Evolutionary conservation across 2,888 invertebrate genomes (phyloP), one percentile per base, ranked within the genome.

Genomic region (Meiosimyza platycephala): DNA sequence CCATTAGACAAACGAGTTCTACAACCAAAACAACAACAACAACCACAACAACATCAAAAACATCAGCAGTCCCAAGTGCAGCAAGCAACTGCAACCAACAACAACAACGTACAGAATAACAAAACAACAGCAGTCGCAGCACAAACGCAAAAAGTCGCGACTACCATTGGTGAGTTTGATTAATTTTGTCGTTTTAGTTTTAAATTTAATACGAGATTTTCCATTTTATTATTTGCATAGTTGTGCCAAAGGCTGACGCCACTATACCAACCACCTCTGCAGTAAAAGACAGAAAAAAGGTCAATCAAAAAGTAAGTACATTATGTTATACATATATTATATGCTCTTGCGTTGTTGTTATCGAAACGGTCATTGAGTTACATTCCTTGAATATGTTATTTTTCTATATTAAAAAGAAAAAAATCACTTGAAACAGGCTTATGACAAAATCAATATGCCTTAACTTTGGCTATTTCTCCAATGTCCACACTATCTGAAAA

Each of bases 1-100:
- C 90, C 90, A 76, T 88, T 89, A 75, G 92, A 92, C 85, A 92
- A 92, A 85, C 86, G 92, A 80, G 90, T 92, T 50, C 85, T 92
- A 74, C 92, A 92, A 85, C 92, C 92, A 82, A 90, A 91, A 81
- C 90, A 89, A 83, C 88, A 87, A 75, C 85, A 86, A 82, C 87
- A 78, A 73, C 81, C 80, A 11, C 76, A 78, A 55, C 62, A 74
- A n/a, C 67, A 72, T 40, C 59, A 74, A 54, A 72, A 75, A 47
- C 75, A 72, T 55, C 62, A 78, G 64, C 83, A 73, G 77, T 78
- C 71, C 9, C 6, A 9, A 40, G 40, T 57, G 48, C 50, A 22
- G 57, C 9, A 52, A 71, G 16, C 50, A 71, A 28, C 48, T 70
- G 16, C 67, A 71, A 9, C 40, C 72, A 73, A 70, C 76, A 76